Evolutionary conservation across 2,797 vertebrate species (phyloP).

Genomic region (Linurgus olivaceus): DNA sequence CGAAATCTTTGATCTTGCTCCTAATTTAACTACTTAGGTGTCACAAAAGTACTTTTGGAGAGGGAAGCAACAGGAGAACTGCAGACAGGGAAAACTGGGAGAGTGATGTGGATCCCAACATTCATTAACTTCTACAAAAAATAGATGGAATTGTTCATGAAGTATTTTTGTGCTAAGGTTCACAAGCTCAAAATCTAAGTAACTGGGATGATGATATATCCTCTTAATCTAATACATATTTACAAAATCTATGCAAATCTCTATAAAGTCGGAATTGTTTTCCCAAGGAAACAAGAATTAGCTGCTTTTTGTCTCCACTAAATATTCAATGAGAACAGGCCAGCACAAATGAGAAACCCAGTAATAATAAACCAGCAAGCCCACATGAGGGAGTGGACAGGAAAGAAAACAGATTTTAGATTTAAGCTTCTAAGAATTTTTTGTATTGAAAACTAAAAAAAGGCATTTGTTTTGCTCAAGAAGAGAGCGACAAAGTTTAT

Average conservation of each 20-base stretch:
- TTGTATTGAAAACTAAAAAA: neutral
- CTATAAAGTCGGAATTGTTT: neutral
- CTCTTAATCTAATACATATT: neutral
- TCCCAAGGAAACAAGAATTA: neutral
- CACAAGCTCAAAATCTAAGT: neutral
- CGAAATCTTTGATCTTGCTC: neutral
- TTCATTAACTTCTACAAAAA: neutral
- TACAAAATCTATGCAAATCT: slow-evolving; percentile 22
- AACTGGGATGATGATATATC: neutral
- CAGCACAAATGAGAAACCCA: neutral
- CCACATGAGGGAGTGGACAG: neutral
- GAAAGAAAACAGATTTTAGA: neutral
- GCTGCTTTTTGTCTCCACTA: neutral
- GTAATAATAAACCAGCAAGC: neutral
- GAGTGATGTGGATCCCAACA: neutral
- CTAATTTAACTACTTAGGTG: neutral
- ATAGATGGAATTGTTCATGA: neutral
- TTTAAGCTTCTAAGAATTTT: neutral
- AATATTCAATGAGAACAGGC: neutral
- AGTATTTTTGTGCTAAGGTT: neutral
- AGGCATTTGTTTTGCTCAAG: neutral
- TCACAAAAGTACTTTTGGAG: neutral
- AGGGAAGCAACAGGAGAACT: neutral
- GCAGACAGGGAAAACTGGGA: neutral
- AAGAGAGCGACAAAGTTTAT: neutral